phyloP scores from a whole-genome alignment of 2,888 invertebrate genomes.

The Chesias legatella region DNA sequence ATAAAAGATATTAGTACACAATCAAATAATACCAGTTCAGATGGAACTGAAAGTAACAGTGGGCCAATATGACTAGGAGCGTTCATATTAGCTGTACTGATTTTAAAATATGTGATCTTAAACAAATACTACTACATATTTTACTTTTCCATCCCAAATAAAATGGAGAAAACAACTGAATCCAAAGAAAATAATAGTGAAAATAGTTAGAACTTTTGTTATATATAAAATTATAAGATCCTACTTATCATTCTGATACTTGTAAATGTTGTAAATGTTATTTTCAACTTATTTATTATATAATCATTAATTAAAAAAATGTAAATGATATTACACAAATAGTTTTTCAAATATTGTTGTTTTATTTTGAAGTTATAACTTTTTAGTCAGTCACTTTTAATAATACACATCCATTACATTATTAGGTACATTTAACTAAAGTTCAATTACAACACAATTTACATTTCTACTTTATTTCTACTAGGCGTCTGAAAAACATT shows the following conservation, averaged over 20 bases:
- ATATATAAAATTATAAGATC: too few relatives aligned
- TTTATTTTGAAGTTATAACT: constrained; percentile 43
- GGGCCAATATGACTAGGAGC: constrained; percentile 69
- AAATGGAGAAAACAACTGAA: background rate
- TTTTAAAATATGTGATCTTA: constrained; percentile 54
- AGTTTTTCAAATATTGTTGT: constrained; percentile 23
- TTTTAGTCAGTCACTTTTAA: constrained; percentile 55
- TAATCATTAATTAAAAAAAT: constrained; percentile 13
- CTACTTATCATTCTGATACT: too few relatives aligned
- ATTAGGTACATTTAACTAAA: constrained; percentile 19
- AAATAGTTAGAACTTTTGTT: constrained; percentile 8
- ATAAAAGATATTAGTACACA: constrained; percentile 41
- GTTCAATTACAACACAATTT: constrained; percentile 27
- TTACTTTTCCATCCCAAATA: constrained; percentile 24
- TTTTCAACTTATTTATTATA: constrained; percentile 14
- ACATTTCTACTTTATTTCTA: constrained; percentile 20
- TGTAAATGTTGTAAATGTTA: constrained; percentile 11
- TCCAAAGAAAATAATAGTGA: constrained; percentile 2
- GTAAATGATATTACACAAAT: constrained; percentile 24
- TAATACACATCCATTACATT: constrained; percentile 11
- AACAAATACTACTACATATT: constrained; percentile 41
- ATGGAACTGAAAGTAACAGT: constrained; percentile 36
- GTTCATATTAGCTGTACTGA: constrained; percentile 43
- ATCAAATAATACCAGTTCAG: constrained; percentile 23
- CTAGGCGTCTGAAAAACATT: constrained; percentile 22